Evolutionary conservation across 2,888 invertebrate genomes (phyloP), one percentile per base, ranked within the genome.

Genomic region (Meliscaeva auricollis): DNA sequence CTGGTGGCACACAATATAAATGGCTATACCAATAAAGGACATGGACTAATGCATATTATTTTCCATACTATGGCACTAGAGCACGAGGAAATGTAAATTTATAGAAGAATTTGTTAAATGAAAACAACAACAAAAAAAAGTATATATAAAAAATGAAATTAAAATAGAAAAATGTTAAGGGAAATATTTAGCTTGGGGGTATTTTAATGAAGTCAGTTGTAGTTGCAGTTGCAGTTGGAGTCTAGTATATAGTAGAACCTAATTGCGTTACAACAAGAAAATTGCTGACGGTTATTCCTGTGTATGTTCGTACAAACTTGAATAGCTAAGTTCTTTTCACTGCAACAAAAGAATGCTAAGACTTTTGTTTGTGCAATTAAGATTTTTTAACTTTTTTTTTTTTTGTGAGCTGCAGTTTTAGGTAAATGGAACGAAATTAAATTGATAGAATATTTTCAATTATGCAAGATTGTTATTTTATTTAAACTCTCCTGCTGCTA

Each of bases 141-240:
- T n/a, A n/a, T n/a, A n/a, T n/a, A n/a, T n/a, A 62, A 41, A 58
- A 41, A 48, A 41, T 78, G 35, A 62, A 79, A 79, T 62, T 44
- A 54, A 54, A 69, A 69, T 26, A 44, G 35, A 69, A 44, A 54
- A 69, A 69, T 48, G 76, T 60, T 38, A 85, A 85, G 72, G 73
- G 85, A 81, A 81, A 81, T 73, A 80, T 76, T 81, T 73, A 50
- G 69, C 76, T 68, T 69, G 54, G 30, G 73, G 73, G 76, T 73
- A 81, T 80, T 85, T 85, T 85, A 85, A 85, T 85, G 73, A 81
- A 85, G 56, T 76, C 85, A 76, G 80, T 69, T 54, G 69, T 73
- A 56, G 66, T 75, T 4, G 26, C 26, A 30, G 15, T 46, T 17
- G 35, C 6, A 15, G 54, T 20, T 35, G n/a, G n/a, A n/a, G n/a